Evolutionary conservation across 1,140 invertebrate genomes (phyloP).

Genomic region (Pseudomyrmex concolor): DNA sequence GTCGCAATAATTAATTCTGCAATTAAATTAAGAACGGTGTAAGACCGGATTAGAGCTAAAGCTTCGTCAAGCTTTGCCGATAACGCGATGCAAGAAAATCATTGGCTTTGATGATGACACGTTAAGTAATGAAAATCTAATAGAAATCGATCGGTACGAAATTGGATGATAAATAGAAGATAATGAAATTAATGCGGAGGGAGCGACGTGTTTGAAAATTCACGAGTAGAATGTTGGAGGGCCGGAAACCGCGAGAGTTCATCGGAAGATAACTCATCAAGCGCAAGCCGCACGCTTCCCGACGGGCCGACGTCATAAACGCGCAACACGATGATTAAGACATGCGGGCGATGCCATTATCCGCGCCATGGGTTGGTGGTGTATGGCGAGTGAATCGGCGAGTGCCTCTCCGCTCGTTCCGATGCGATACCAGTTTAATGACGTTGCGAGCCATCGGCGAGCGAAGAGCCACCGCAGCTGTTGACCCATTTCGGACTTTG

Average conservation of each 20-base stretch:
- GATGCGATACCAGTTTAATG: conserved; percentile 40
- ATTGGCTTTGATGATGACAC: conserved; percentile 1
- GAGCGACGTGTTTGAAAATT: conserved; percentile 3
- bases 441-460: conserved; percentile 25
- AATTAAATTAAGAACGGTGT: neutral
- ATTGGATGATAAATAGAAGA: neutral
- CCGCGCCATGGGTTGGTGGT: neutral
- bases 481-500: conserved; percentile 48
- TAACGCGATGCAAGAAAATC: conserved; percentile 2
- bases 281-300: neutral
- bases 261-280: conserved; percentile 20
- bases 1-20: neutral
- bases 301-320: conserved; percentile 29
- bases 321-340: conserved; percentile 42
- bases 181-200: neutral
- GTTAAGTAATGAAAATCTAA: neutral
- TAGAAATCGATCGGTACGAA: neutral
- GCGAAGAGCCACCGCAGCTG: neutral
- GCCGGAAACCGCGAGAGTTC: neutral
- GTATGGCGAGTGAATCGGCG: neutral
- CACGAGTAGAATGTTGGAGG: neutral
- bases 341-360: conserved; percentile 29
- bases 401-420: conserved; percentile 1
- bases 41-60: neutral
- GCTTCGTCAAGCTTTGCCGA: neutral